phyloP scores from a whole-genome alignment of 1,140 invertebrate species.

The Orchesella cincta region DNA sequence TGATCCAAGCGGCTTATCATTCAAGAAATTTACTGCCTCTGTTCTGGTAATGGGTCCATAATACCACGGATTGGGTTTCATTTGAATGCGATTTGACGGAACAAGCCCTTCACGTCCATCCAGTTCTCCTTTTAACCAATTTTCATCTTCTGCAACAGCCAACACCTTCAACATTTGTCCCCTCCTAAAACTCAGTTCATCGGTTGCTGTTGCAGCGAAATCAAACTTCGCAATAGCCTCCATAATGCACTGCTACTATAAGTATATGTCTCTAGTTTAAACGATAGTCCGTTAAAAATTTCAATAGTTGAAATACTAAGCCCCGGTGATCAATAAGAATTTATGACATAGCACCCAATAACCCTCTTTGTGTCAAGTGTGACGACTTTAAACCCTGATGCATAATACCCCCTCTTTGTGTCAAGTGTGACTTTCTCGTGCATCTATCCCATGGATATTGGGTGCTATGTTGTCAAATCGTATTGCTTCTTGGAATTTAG shows the following conservation, averaged over 20 bases:
- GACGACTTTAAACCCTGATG: too few relatives aligned
- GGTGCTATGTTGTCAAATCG: too few relatives aligned
- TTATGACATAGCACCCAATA: too few relatives aligned
- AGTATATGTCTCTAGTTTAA: not conserved
- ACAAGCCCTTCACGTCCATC: slow-evolving; percentile 98
- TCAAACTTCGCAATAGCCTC: slow-evolving; percentile 98
- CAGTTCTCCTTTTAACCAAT: slow-evolving; percentile 98
- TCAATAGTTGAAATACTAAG: too few relatives aligned
- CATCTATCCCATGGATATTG: too few relatives aligned
- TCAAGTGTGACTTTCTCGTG: too few relatives aligned
- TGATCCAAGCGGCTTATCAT: slow-evolving; percentile 94
- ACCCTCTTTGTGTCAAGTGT: too few relatives aligned
- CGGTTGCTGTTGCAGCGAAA: slow-evolving; percentile 95
- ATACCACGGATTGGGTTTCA: slow-evolving; percentile 81
- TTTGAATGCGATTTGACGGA: slow-evolving; percentile 99
- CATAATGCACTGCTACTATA: slow-evolving; percentile 63
- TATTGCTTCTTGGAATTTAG: too few relatives aligned
- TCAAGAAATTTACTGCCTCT: slow-evolving; percentile 91
- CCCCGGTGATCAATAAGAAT: too few relatives aligned
- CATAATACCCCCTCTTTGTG: too few relatives aligned
- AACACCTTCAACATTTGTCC: slow-evolving; percentile 94
- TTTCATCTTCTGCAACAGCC: slow-evolving; percentile 99
- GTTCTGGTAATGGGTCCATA: slow-evolving; percentile 94
- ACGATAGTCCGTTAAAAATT: too few relatives aligned
- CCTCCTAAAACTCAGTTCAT: slow-evolving; percentile 97